Base-by-base conservation (phyloP, 2,113 vertebrate species). In the Stercorarius parasiticus region DNA sequence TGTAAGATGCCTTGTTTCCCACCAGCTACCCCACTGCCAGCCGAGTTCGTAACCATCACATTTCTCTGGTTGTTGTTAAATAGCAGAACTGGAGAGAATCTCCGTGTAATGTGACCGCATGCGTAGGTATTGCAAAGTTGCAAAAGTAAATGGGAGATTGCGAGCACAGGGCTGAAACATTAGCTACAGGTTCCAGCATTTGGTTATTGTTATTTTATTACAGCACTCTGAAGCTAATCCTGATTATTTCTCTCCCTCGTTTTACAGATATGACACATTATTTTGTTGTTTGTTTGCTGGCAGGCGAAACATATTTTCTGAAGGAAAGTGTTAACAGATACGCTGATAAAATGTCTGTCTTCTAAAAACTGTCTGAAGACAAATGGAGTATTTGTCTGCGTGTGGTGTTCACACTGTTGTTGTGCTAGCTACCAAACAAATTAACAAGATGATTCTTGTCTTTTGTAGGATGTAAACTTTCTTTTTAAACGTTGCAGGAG, bases 321-420 rank as follows among this genome's bases (percentile, higher is more conserved):
- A 87, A 94, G 94, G 96, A 86, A 96, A 94, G 94, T 97, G 95
- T 97, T 97, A 97, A 97, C 94, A 96, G 97, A 96, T 95, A 69
- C 0, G 32, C 91, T 95, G 95, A 95, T 97, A 96, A 96, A 90
- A 94, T 95, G 86, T 96, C 93, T 97, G 94, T 95, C 92, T 97
- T 95, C 88, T 88, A 79, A 83, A 94, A 96, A 95, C 38, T 80
- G 95, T 95, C 94, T 96, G 88, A 97, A 95, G 96, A 91, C 83
- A 95, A 97, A 95, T 77, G 43, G 74, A 89, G 85, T 94, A 91
- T 96, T 95, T 94, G 77, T 93, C 93, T 95, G 38, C 84, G 69
- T 87, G 94, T 95, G 89, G 74, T 80, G 87, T 93, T 96, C 88
- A 85, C 85, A 73, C 92, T 94, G 91, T 82, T 95, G 88, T 70